Percentiles rank a stretch among this genome's conserved stretches.
These are phyloP conservation scores for Chascanopsetta lugubris DNA, from an alignment of 2,113 vertebrate species.

Conservation along the genomic window DNA sequence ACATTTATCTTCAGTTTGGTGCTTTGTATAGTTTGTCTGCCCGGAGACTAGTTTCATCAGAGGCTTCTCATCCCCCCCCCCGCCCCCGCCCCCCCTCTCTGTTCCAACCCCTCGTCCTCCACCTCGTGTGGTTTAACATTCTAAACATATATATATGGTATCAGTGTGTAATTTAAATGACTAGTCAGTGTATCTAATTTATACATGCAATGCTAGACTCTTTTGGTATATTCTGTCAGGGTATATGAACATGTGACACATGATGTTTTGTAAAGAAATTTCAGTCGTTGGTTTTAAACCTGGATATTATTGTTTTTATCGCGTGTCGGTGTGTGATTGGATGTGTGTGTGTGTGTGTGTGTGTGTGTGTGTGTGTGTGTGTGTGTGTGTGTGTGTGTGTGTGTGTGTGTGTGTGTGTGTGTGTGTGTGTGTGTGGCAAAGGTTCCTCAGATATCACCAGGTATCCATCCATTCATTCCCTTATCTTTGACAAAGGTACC, in stretches of 20 bases:
- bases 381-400: constrained; percentile 33
- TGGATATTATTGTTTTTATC: constrained; percentile 60
- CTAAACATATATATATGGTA: constrained; percentile 72
- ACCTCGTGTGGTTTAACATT: constrained; percentile 64
- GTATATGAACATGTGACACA: constrained; percentile 60
- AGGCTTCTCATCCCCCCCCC: constrained; percentile 26
- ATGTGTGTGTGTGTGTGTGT: neutral
- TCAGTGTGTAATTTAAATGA: constrained; percentile 79
- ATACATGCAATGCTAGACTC: constrained; percentile 76
- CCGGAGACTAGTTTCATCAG: constrained; percentile 41
- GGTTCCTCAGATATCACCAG: constrained; percentile 28
- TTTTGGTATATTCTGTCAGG: constrained; percentile 75
- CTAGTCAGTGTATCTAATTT: constrained; percentile 80
- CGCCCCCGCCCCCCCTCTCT: no score
- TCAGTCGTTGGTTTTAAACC: constrained; percentile 53
- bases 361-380: constrained; percentile 32
- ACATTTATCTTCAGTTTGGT: constrained; percentile 69
- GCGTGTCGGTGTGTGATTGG: no score
- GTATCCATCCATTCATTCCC: constrained; percentile 41
- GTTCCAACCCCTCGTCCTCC: no score
- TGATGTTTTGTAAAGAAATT: constrained; percentile 72
- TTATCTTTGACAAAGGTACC: constrained; percentile 23
- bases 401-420: constrained; percentile 35
- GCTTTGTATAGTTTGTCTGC: constrained; percentile 71
- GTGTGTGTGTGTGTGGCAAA: no score